Conservation (phyloP, 1,140 invertebrate genomes). For the Ips typographus region DNA sequence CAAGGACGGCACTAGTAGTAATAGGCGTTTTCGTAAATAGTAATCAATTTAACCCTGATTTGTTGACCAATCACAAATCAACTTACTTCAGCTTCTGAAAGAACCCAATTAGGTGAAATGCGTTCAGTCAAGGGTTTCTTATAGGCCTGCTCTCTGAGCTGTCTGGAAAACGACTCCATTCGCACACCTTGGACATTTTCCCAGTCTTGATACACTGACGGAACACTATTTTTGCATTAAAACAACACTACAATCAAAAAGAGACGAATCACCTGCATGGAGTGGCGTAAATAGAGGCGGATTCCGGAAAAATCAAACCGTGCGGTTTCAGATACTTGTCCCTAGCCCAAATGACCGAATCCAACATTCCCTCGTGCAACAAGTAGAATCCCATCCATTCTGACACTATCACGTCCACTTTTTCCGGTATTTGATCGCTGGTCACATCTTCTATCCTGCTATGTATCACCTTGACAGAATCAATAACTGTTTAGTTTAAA, state of each 20-base stretch:
- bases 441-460: conserved; percentile 74
- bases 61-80: too few species aligned
- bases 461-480: conserved; percentile 61
- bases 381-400: conserved; percentile 99
- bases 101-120: conserved; percentile 55
- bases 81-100: conserved; percentile 55
- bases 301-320: conserved; percentile 69
- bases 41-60: too few species aligned
- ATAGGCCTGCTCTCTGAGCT: conserved; percentile 53
- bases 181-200: conserved; percentile 59
- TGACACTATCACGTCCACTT: conserved; percentile 95
- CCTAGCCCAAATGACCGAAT: conserved; percentile 86
- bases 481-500: neutral
- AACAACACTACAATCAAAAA: neutral
- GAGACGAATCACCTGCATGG: conserved; percentile 61
- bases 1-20: too few species aligned
- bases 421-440: conserved; percentile 68
- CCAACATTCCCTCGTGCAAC: conserved; percentile 97
- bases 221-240: conserved; percentile 55
- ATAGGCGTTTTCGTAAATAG: neutral
- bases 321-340: conserved; percentile 85
- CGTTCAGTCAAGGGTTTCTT: conserved; percentile 55
- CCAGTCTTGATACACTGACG: conserved; percentile 64
- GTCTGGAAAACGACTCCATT: conserved; percentile 58
- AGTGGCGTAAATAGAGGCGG: conserved; percentile 61